These are phyloP conservation scores for Ylistrum balloti DNA, from an alignment of 1,140 invertebrate genomes.

Conservation along the genomic window DNA sequence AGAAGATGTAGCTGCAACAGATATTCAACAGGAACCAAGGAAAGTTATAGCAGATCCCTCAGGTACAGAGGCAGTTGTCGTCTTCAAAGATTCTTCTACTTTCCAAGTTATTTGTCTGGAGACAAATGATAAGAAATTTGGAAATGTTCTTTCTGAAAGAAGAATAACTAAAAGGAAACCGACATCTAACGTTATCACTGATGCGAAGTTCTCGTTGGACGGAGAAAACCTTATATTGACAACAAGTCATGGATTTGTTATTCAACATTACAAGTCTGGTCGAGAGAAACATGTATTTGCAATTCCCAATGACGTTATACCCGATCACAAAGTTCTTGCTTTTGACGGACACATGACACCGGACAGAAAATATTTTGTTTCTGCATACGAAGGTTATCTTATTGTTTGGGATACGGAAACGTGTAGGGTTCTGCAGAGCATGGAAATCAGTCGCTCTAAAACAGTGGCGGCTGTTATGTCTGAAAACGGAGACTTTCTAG, in stretches of 20 bases:
- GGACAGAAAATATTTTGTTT: conserved; percentile 59
- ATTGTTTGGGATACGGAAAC: conserved; percentile 59
- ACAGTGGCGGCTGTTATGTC: conserved; percentile 51
- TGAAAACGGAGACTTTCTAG: conserved; percentile 57
- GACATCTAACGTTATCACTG: conserved; percentile 40
- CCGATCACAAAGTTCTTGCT: conserved; percentile 59
- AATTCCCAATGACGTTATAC: conserved; percentile 60
- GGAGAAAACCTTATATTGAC: conserved; percentile 56
- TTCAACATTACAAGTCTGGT: conserved; percentile 61
- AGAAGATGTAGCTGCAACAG: conserved; percentile 53
- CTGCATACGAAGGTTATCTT: conserved; percentile 65
- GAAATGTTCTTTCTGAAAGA: conserved; percentile 52
- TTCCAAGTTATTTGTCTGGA: conserved; percentile 59
- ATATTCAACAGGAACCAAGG: conserved; percentile 52
- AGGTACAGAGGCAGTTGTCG: conserved; percentile 53
- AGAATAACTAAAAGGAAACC: conserved; percentile 29
- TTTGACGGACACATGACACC: conserved; percentile 59
- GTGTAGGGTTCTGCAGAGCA: conserved; percentile 43
- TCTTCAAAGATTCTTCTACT: conserved; percentile 47
- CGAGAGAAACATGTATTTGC: conserved; percentile 56
- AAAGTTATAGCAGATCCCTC: conserved; percentile 53
- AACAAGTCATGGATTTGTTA: conserved; percentile 57
- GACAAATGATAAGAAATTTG: conserved; percentile 53
- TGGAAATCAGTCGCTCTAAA: conserved; percentile 60
- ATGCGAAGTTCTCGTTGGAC: conserved; percentile 47